These are phyloP conservation scores for Parasteatoda lunata DNA, from an alignment of 2,888 invertebrate species.

Conservation along the genomic window DNA sequence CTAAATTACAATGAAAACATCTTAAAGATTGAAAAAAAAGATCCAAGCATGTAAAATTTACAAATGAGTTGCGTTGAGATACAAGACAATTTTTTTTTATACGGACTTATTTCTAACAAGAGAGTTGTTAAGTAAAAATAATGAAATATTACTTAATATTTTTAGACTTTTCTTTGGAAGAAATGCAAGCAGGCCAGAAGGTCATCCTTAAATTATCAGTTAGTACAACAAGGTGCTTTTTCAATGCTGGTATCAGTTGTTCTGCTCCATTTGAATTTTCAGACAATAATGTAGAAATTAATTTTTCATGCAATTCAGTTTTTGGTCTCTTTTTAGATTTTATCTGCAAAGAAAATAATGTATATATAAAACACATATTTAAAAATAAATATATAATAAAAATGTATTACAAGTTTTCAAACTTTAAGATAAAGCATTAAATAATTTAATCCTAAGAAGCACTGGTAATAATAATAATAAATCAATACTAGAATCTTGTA, in stretches of 20 bases:
- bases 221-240: constrained; percentile 20
- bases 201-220: constrained; percentile 26
- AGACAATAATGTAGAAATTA: constrained; percentile 20
- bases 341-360: constrained; percentile 9
- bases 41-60: neutral
- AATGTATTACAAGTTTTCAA: too few species aligned
- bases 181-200: constrained; percentile 34
- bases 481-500: too few species aligned
- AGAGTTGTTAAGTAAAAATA: too few species aligned
- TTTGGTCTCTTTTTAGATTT: constrained; percentile 41
- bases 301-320: constrained; percentile 40
- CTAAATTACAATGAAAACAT: too few species aligned
- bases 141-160: constrained; percentile 24
- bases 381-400: neutral
- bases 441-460: too few species aligned
- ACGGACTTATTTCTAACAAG: too few species aligned
- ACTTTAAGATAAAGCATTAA: too few species aligned
- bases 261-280: constrained; percentile 22
- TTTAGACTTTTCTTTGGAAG: constrained; percentile 49
- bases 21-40: neutral
- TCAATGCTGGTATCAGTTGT: constrained; percentile 37
- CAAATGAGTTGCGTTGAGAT: neutral
- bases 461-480: too few species aligned
- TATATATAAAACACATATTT: neutral
- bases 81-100: neutral